These are phyloP conservation scores for Typhlichthys eigenmanni DNA, from an alignment of 2,797 vertebrate genomes.

Conservation along the genomic window DNA sequence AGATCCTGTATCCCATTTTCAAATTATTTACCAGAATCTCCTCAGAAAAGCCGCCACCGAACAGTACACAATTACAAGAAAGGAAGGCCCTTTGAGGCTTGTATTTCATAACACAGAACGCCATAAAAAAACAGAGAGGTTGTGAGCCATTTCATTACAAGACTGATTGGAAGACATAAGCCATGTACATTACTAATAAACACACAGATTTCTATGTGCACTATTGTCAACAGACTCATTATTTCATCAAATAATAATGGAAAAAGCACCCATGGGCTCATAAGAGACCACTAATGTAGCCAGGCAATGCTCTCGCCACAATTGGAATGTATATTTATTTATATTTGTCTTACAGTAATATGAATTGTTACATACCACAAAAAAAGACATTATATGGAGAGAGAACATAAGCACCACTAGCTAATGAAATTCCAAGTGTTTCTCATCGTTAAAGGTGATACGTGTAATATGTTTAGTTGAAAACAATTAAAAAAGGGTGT, in stretches of 20 bases:
- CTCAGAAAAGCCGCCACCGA: background rate
- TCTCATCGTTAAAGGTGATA: no score
- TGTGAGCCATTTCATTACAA: conserved; percentile 36
- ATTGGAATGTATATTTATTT: conserved; percentile 25
- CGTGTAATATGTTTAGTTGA: no score
- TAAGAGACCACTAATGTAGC: conserved; percentile 16
- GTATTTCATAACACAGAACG: background rate
- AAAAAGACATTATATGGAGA: background rate
- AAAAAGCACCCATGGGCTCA: conserved; percentile 22
- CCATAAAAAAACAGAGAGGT: background rate
- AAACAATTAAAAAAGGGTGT: no score
- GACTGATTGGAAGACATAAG: conserved; percentile 37
- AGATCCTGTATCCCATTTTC: no score
- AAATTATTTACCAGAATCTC: no score
- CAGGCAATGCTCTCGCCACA: conserved; percentile 35
- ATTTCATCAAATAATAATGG: conserved; percentile 37
- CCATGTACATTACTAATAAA: conserved; percentile 34
- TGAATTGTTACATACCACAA: conserved; percentile 19
- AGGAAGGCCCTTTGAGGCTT: background rate
- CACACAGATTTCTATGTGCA: conserved; percentile 14
- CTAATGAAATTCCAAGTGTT: no score
- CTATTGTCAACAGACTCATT: conserved; percentile 34
- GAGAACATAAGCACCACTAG: background rate
- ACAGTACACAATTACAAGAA: background rate
- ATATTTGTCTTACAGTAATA: conserved; percentile 14